Conservation (phyloP, 2,888 invertebrate species). For the Norana najaformis region DNA sequence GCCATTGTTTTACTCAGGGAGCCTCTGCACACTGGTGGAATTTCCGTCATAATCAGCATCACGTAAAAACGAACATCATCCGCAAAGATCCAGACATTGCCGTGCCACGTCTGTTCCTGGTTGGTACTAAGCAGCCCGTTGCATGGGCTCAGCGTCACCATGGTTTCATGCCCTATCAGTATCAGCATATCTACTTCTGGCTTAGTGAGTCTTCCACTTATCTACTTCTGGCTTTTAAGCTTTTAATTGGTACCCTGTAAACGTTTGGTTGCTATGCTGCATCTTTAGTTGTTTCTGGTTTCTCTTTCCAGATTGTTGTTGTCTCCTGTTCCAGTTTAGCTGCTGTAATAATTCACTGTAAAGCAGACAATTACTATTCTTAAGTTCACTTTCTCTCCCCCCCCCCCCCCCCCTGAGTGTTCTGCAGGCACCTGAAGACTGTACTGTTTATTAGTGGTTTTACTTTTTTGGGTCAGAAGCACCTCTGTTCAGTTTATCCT, state of each 20-base stretch:
- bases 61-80: conserved; percentile 59
- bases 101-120: conserved; percentile 53
- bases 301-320: not conserved
- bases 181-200: conserved; percentile 58
- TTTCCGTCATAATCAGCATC: conserved; percentile 58
- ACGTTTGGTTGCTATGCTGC: not conserved
- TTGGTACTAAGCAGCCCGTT: conserved; percentile 54
- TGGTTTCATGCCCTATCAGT: conserved; percentile 59
- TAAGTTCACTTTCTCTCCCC: too few relatives aligned
- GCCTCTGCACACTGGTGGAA: conserved; percentile 62
- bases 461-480: too few relatives aligned
- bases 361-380: not conserved
- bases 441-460: too few relatives aligned
- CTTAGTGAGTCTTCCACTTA: conserved; percentile 49
- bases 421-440: too few relatives aligned
- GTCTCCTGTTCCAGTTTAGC: not conserved
- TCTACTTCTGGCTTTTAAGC: not conserved
- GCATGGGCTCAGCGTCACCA: conserved; percentile 52
- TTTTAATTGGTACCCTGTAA: not conserved
- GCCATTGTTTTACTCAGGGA: conserved; percentile 47
- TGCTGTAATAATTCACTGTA: not conserved
- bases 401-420: too few relatives aligned
- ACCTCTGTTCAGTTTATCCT: too few relatives aligned
- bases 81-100: conserved; percentile 58
- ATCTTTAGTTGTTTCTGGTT: not conserved